phyloP scores from a whole-genome alignment of 2,113 vertebrate species.

The Gallinago undulata region DNA sequence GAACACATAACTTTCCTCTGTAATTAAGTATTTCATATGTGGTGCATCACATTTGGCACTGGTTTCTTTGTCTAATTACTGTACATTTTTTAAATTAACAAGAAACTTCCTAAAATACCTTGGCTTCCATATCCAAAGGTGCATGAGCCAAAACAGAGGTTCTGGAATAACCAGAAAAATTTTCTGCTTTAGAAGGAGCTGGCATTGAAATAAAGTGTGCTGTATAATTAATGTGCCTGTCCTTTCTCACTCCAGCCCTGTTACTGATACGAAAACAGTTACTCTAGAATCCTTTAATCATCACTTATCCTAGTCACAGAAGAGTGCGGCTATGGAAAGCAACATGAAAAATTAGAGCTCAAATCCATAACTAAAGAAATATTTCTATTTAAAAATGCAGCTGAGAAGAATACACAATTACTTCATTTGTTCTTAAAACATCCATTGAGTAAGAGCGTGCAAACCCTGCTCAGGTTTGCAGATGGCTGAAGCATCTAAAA shows the following conservation, averaged over 20 bases:
- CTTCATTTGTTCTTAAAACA: not conserved
- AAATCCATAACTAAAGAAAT: slow-evolving; percentile 20
- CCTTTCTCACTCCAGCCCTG: not conserved
- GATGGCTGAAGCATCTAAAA: not conserved
- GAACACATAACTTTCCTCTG: slow-evolving; percentile 68
- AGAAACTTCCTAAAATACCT: slow-evolving; percentile 17
- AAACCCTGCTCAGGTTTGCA: not conserved
- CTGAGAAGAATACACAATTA: not conserved
- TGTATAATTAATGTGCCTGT: not conserved
- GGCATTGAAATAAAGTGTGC: not conserved
- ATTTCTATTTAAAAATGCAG: not conserved
- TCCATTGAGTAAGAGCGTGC: not conserved
- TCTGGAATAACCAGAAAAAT: not conserved
- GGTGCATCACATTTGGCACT: not conserved
- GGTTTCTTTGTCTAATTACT: not conserved
- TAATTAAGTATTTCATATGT: slow-evolving; percentile 70
- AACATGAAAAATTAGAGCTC: slow-evolving; percentile 40
- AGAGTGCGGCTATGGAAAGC: not conserved
- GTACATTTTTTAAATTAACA: slow-evolving; percentile 23
- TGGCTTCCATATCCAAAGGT: slow-evolving; percentile 13
- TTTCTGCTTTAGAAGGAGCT: not conserved
- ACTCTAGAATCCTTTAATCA: slow-evolving; percentile 31
- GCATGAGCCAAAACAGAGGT: not conserved
- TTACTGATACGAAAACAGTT: slow-evolving; percentile 33
- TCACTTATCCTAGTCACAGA: slow-evolving; percentile 14